Evolutionary conservation across 2,797 vertebrate species (phyloP).

Genomic region (Champsocephalus esox): DNA sequence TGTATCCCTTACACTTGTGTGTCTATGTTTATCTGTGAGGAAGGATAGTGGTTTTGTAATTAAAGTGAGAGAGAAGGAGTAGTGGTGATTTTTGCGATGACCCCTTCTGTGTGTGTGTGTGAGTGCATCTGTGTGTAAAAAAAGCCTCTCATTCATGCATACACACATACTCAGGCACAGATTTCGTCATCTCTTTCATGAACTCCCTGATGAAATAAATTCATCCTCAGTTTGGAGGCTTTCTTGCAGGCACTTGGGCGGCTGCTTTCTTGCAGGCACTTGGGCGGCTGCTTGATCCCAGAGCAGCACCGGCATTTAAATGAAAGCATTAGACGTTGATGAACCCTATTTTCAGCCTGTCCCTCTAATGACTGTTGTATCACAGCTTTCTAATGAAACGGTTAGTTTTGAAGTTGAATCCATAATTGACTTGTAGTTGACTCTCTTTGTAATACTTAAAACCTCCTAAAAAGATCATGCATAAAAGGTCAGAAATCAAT

Average conservation of each 20-base stretch:
- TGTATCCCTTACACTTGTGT: neutral
- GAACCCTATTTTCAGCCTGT: neutral
- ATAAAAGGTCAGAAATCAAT: neutral
- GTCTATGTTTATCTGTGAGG: neutral
- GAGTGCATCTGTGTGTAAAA: neutral
- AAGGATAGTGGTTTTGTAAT: slow-evolving; percentile 3
- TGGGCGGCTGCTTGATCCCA: neutral
- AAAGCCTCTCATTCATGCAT: neutral
- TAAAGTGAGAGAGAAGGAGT: neutral
- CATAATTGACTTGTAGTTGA: neutral
- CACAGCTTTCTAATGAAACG: neutral
- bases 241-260: neutral
- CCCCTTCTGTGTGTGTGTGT: neutral
- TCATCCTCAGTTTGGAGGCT: neutral
- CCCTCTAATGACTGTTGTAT: slow-evolving; percentile 1
- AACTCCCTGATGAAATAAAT: slow-evolving; percentile 1
- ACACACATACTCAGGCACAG: neutral
- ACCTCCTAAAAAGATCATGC: too few relatives aligned
- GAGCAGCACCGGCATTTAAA: slow-evolving; percentile 26
- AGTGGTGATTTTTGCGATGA: slow-evolving; percentile 4
- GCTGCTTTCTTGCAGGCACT: neutral
- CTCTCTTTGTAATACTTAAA: neutral
- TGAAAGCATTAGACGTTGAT: slow-evolving; percentile 38
- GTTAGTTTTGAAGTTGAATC: slow-evolving; percentile 5
- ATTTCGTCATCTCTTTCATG: neutral